Evolutionary conservation across 64 coral and sea anemone genomes (phyloP).

Genomic region (Trachythela sp.): DNA sequence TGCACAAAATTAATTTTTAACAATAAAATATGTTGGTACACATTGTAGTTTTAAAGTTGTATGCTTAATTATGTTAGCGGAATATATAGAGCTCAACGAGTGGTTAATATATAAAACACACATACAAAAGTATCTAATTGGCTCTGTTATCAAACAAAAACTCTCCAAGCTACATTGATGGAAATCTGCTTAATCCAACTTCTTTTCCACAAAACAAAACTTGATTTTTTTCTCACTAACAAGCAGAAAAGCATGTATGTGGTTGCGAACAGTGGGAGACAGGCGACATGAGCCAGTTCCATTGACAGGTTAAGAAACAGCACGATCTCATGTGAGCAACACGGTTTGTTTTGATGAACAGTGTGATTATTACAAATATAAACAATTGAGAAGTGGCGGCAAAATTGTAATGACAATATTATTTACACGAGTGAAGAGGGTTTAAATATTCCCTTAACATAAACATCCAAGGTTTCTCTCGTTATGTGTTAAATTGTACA

Average conservation of each 20-base stretch:
- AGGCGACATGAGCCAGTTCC: not conserved
- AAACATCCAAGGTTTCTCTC: not conserved
- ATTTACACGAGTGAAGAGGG: not conserved
- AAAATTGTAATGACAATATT: not conserved
- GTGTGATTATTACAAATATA: not conserved
- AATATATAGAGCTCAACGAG: not conserved
- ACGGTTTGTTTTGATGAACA: not conserved
- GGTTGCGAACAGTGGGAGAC: not conserved
- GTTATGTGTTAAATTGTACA: not conserved
- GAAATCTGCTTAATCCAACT: constrained; percentile 23
- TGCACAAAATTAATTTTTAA: too few species aligned
- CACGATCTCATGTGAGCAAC: not conserved
- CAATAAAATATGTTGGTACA: too few species aligned
- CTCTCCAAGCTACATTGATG: not conserved
- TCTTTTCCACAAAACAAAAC: not conserved
- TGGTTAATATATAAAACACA: constrained; percentile 5
- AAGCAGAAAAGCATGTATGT: not conserved
- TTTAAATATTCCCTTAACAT: not conserved
- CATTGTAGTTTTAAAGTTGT: not conserved
- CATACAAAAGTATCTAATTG: not conserved
- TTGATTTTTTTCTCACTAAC: not conserved
- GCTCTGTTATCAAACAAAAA: not conserved
- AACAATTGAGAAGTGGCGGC: not conserved
- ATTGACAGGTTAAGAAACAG: not conserved
- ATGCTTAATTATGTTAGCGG: not conserved